Evolutionary conservation across 2,888 invertebrate species (phyloP).

Genomic region (Matsumyia berberina): DNA sequence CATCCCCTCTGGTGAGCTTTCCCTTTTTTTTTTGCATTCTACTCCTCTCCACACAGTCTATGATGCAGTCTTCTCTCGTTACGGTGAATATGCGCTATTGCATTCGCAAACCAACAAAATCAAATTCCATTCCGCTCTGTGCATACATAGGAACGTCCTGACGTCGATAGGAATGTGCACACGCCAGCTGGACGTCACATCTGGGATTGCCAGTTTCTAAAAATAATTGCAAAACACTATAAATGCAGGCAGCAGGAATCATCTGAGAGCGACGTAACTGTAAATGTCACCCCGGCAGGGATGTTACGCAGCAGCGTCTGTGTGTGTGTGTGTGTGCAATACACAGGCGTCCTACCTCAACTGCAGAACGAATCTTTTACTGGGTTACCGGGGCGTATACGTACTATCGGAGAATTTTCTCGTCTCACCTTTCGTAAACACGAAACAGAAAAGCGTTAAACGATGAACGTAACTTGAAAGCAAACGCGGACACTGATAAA

Average conservation of each 20-base stretch:
- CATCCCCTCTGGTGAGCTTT: slow-evolving; percentile 9
- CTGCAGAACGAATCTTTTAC: slow-evolving; percentile 15
- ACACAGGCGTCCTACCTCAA: slow-evolving; percentile 68
- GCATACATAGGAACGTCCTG: slow-evolving; percentile 55
- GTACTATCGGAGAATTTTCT: slow-evolving; percentile 50
- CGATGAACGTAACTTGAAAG: slow-evolving; percentile 32
- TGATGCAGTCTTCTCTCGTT: slow-evolving; percentile 59
- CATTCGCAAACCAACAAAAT: slow-evolving; percentile 12
- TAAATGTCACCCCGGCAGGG: slow-evolving; percentile 26
- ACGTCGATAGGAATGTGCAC: slow-evolving; percentile 61
- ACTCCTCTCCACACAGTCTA: slow-evolving; percentile 17
- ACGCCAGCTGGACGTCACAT: slow-evolving; percentile 74
- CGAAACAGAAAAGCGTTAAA: slow-evolving; percentile 17
- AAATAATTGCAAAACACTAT: slow-evolving; percentile 61
- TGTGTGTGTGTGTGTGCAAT: slow-evolving; percentile 19
- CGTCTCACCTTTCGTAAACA: slow-evolving; percentile 72
- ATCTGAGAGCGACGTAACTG: slow-evolving; percentile 33
- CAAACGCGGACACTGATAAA: slow-evolving; percentile 20
- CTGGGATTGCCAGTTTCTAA: slow-evolving; percentile 58
- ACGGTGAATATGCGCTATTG: slow-evolving; percentile 59
- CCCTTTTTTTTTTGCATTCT: background rate
- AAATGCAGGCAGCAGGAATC: slow-evolving; percentile 22
- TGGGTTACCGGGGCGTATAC: slow-evolving; percentile 73
- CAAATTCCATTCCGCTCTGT: slow-evolving; percentile 32
- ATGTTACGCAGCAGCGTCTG: background rate